phyloP scores from a whole-genome alignment of 2,797 vertebrate species.

The Caiman crocodilus region DNA sequence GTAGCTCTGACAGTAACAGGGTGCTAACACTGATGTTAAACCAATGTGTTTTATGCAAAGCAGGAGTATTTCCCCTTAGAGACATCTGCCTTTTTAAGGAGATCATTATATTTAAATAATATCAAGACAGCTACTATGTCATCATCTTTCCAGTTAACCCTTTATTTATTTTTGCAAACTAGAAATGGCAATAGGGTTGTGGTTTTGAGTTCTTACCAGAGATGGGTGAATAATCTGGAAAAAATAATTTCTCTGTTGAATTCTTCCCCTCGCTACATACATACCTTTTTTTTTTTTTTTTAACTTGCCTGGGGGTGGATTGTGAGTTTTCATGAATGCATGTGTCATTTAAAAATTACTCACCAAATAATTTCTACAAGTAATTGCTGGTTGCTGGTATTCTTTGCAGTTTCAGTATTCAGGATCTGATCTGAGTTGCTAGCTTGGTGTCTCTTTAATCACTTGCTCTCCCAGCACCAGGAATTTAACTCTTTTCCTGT shows the following conservation, averaged over 20 bases:
- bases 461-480: rapidly evolving
- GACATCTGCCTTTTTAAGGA: conserved; percentile 34
- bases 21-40: conserved; percentile 39
- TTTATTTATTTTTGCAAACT: conserved; percentile 38
- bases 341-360: background rate
- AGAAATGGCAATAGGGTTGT: conserved; percentile 6
- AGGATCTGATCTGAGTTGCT: background rate
- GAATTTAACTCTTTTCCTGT: background rate
- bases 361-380: background rate
- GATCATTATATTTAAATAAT: conserved; percentile 36
- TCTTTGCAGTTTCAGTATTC: background rate
- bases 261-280: background rate
- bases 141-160: conserved; percentile 30
- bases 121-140: background rate
- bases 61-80: conserved; percentile 29
- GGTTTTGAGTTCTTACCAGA: conserved; percentile 8
- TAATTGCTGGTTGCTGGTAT: background rate
- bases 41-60: conserved; percentile 14
- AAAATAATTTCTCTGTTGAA: background rate
- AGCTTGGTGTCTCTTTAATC: background rate
- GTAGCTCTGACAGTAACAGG: background rate
- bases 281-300: background rate
- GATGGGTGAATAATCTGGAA: background rate
- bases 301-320: background rate
- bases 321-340: background rate